Base-by-base conservation (phyloP, 64 coral and sea anemone species). In the Cladopsammia gracilis region DNA sequence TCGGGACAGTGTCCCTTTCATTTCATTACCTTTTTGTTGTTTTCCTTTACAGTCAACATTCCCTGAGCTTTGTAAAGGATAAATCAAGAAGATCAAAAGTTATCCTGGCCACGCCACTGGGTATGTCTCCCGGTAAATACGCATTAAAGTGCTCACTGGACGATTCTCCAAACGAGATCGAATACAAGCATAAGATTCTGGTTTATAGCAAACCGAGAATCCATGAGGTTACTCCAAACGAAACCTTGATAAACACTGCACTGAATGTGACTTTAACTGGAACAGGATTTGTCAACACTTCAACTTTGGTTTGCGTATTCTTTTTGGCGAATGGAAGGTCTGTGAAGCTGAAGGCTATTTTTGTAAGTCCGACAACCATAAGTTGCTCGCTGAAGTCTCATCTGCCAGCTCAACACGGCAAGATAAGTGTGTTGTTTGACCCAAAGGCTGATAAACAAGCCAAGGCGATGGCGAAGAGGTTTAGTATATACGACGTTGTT, bases 241-340 rank as follows among this genome's bases (percentile, higher is more conserved):
- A 93, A 45, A 71, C 80, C 16, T 53, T 76, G 58, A 53, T 79
- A 20, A 68, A 67, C 16, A 62, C 49, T 58, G 14, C 46, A 64
- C 3, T 70, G 14, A 90, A 83, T 51, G 72, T 78, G 15, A 95
- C 78, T 20, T 79, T 98, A 25, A 85, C 81, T 14, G 96, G 96
- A 6, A 95, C 67, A 26, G 96, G 96, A 53, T 98, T 98, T 66
- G 49, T 89, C 10, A 70, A 95, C 19, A 87, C 86, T 54, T 24
- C 50, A 15, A 25, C n/a, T 42, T 24, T 60, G n/a, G 10, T 10
- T 9, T 79, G 77, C 24, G 24, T 79, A 6, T 42, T 79, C n/a
- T 25, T 59, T 19, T 11, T 4, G 54, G 77, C 20, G 25, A 54
- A 60, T 25, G 23, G 24, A 24, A 59, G 25, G 22, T 11, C 23